These are phyloP conservation scores for Tenualosa ilisha DNA, from an alignment of 2,797 vertebrate species.

Conservation along the genomic window DNA sequence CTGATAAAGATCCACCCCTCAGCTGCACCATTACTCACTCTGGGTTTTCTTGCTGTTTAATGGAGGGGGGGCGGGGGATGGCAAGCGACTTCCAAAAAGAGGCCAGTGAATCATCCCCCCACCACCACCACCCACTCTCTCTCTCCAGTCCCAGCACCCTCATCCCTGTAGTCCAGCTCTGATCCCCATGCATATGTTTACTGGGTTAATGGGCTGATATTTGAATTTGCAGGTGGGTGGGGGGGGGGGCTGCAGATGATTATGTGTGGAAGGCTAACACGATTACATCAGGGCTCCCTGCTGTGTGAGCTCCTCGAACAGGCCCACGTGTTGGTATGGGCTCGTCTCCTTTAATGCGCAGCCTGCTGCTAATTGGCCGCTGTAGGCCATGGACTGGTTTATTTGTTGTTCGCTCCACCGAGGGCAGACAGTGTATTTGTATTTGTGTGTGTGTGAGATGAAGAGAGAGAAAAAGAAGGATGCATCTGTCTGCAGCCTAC, in stretches of 20 bases:
- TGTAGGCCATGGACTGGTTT: conserved; percentile 25
- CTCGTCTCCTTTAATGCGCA: not conserved
- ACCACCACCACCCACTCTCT: not conserved
- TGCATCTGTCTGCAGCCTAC: not conserved
- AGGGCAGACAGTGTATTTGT: not conserved
- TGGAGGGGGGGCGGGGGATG: not conserved
- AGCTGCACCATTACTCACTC: not conserved
- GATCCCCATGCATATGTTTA: not conserved
- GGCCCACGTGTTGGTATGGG: conserved; percentile 8
- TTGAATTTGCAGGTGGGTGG: not conserved
- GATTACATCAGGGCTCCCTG: not conserved
- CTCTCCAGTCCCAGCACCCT: not conserved
- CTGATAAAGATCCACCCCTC: conserved; percentile 4
- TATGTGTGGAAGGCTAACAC: not conserved
- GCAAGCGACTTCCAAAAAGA: not conserved
- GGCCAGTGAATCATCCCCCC: not conserved
- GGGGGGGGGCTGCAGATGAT: not conserved
- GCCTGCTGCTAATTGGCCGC: not conserved
- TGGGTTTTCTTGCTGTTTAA: not conserved
- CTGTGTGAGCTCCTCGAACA: not conserved
- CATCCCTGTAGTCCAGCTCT: not conserved
- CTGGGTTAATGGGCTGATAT: conserved; percentile 6
- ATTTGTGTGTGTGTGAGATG: not conserved
- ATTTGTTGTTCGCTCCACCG: not conserved
- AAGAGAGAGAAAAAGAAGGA: not conserved